Percentiles rank a stretch among this genome's conserved stretches.
Conservation (phyloP, 2,888 invertebrate genomes). For the Prosapia bicincta region DNA sequence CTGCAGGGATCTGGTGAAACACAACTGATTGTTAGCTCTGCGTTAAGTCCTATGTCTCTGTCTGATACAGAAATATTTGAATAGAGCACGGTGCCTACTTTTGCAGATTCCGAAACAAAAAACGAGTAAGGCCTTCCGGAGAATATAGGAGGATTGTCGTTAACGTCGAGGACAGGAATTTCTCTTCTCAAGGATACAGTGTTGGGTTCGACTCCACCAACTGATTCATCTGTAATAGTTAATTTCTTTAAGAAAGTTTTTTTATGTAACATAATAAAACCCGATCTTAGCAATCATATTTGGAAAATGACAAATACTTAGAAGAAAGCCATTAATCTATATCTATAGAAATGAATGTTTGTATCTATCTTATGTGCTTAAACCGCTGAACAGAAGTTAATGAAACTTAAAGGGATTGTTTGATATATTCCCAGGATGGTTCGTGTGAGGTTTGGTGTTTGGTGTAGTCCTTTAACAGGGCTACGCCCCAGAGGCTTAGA, state of each 20-base stretch:
- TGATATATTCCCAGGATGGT: no score
- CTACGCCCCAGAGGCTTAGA: no score
- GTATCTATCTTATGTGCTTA: no score
- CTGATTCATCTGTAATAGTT: conserved; percentile 61
- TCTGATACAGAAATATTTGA: conserved; percentile 65
- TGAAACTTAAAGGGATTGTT: no score
- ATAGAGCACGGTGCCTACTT: conserved; percentile 60
- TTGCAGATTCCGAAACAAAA: conserved; percentile 64
- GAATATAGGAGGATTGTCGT: conserved; percentile 76
- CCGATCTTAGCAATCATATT: no score
- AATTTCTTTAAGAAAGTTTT: background rate
- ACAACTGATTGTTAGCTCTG: conserved; percentile 64
- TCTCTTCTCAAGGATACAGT: conserved; percentile 74
- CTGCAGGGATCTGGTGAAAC: conserved; percentile 58
- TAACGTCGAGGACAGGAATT: conserved; percentile 72
- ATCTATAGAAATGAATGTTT: no score
- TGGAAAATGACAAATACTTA: no score
- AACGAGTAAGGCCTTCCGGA: conserved; percentile 69
- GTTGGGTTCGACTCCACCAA: conserved; percentile 68
- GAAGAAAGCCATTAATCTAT: no score
- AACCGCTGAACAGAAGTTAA: no score
- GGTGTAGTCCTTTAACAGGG: no score
- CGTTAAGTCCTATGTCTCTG: conserved; percentile 68
- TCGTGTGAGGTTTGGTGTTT: no score
- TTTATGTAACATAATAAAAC: no score